phyloP scores from a whole-genome alignment of 1,140 invertebrate species.

The Drosophila pectinifera region DNA sequence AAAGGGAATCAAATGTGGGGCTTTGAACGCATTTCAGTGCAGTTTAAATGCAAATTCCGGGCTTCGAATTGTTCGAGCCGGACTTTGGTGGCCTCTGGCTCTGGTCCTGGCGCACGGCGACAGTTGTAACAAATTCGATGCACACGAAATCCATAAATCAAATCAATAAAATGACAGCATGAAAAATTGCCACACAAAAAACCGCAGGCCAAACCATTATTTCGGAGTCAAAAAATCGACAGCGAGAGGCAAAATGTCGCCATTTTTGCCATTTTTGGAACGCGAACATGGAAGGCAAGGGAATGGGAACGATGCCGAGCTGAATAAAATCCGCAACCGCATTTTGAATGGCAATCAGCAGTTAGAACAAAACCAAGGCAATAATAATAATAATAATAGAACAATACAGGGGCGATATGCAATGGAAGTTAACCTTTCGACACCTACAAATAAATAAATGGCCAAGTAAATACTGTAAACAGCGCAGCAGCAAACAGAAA shows the following conservation, averaged over 20 bases:
- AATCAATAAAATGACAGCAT: conserved; percentile 78
- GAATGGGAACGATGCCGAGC: background rate
- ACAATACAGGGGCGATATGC: conserved; percentile 30
- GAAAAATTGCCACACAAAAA: conserved; percentile 75
- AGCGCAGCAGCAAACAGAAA: conserved; percentile 47
- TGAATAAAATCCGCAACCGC: conserved; percentile 55
- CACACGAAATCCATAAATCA: conserved; percentile 71
- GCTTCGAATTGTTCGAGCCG: conserved; percentile 23
- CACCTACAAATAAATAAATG: conserved; percentile 78
- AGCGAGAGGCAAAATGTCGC: conserved; percentile 26
- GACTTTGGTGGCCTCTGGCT: conserved; percentile 34
- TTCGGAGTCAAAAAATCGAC: conserved; percentile 45
- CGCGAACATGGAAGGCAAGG: background rate
- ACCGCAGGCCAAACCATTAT: conserved; percentile 65
- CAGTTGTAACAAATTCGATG: conserved; percentile 63
- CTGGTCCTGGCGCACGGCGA: conserved; percentile 40
- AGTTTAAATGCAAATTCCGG: conserved; percentile 48
- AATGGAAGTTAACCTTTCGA: conserved; percentile 62
- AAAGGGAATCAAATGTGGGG: conserved; percentile 12
- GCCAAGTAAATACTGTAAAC: conserved; percentile 67
- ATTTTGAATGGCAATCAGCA: conserved; percentile 65
- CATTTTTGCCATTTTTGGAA: conserved; percentile 34
- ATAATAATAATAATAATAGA: conserved; percentile 54
- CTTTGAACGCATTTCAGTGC: conserved; percentile 14
- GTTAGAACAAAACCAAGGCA: conserved; percentile 57